Percentiles rank a stretch among this genome's conserved stretches.
Evolutionary conservation across 2,113 vertebrate genomes (phyloP).

Genomic region (Theristicus caerulescens): DNA sequence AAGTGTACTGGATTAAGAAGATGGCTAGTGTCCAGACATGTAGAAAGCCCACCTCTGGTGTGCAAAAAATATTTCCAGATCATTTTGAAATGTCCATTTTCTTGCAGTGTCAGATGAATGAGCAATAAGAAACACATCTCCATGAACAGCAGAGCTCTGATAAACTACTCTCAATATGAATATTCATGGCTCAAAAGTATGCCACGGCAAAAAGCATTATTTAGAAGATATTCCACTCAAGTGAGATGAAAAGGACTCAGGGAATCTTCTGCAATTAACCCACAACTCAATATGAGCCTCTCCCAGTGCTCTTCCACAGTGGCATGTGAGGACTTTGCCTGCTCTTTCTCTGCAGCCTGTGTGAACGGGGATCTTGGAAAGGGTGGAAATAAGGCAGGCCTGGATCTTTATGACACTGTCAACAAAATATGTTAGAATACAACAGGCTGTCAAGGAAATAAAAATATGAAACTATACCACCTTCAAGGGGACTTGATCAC

Average conservation of each 20-base stretch:
- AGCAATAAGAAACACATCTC: not conserved
- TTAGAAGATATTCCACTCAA: not conserved
- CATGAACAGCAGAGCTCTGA: not conserved
- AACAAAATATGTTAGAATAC: not conserved
- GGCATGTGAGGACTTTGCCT: not conserved
- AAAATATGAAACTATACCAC: not conserved
- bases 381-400: not conserved
- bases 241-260: not conserved
- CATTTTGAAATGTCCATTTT: not conserved
- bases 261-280: not conserved
- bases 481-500: not conserved
- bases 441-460: not conserved
- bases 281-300: not conserved
- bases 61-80: not conserved
- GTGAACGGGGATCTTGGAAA: not conserved
- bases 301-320: not conserved
- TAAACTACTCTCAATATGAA: not conserved
- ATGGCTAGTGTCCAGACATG: not conserved
- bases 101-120: not conserved
- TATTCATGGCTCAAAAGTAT: not conserved
- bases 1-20: not conserved
- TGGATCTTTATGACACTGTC: not conserved
- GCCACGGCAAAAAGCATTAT: not conserved
- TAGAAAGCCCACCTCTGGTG: not conserved
- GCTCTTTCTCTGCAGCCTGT: not conserved